Evolutionary conservation across 2,797 vertebrate genomes (phyloP).

Genomic region (Catostomus latipinnis): DNA sequence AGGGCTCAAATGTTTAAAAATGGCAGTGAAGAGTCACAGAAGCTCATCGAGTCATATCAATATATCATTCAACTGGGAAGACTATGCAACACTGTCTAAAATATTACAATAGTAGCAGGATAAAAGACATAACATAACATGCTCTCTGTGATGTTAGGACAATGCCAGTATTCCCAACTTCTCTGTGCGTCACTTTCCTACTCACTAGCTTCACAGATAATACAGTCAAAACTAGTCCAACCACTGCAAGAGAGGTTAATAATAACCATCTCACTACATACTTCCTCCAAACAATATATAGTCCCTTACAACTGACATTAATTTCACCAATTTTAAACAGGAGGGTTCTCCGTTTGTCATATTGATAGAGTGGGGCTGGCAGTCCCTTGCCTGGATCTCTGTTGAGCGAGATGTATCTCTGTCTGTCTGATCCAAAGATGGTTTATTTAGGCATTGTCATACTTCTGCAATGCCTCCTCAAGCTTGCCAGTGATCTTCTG

Average conservation of each 20-base stretch:
- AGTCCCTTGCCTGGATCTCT: slow-evolving; percentile 42
- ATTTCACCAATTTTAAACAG: background rate
- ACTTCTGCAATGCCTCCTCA: slow-evolving; percentile 94
- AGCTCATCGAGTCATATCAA: slow-evolving; percentile 12
- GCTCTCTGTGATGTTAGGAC: background rate
- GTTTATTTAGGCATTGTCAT: slow-evolving; percentile 85
- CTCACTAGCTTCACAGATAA: slow-evolving; percentile 19
- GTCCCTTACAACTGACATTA: slow-evolving; percentile 24
- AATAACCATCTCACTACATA: slow-evolving; percentile 20
- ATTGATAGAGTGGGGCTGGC: slow-evolving; percentile 29
- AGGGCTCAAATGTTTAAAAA: slow-evolving; percentile 53
- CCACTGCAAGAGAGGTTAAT: slow-evolving; percentile 2
- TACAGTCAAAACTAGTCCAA: background rate
- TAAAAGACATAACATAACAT: slow-evolving; percentile 63
- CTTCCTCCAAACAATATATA: slow-evolving; percentile 13
- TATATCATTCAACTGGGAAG: slow-evolving; percentile 71
- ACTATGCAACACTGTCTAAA: slow-evolving; percentile 74
- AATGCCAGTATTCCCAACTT: background rate
- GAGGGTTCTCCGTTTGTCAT: slow-evolving; percentile 25
- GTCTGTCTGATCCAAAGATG: slow-evolving; percentile 21
- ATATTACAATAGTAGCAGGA: slow-evolving; percentile 82
- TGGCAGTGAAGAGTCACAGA: slow-evolving; percentile 63
- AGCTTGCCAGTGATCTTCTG: slow-evolving; percentile 95
- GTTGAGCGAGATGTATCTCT: slow-evolving; percentile 25
- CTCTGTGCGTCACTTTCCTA: slow-evolving; percentile 10